Base-by-base conservation (phyloP, 2,888 invertebrate genomes). In the Andrena flavipes region DNA sequence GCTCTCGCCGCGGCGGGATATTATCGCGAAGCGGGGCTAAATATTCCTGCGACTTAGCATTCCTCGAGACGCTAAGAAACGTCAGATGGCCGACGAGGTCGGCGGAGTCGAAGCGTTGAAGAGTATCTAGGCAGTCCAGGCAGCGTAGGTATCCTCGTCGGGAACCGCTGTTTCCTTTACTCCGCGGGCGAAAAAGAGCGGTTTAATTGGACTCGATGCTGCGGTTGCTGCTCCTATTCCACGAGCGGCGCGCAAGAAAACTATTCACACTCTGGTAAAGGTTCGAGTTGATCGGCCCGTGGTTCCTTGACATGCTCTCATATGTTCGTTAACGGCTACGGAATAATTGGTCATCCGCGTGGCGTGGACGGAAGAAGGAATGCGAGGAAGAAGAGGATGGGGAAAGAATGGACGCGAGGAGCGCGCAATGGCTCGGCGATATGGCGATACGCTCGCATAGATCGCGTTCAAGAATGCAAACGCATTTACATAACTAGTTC, bases 401-500 rank as follows among this genome's bases (percentile, higher is more conserved):
- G 60, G 30, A 60, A 73, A 78, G 73, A 74, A 78, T 78, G 30
- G 60, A 29, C 23, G 59, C 56, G 54, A 62, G 13, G 26, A 2
- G 59, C 33, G 29, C 42, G 20, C 82, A 84, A 80, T 23, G 60
- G 60, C 74, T 33, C 30, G 56, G 76, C 80, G 86, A 80, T 80
- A 72, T 75, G 72, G 74, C 80, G 86, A 80, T 80, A 72, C 75
- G 72, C 76, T 79, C 78, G 56, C 56, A 82, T 86, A 84, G 84
- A 84, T 82, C 89, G 87, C 87, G 82, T 82, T 42, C 83, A 78
- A 88, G 89, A 90, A 92, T 91, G 90, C 89, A 74, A 76, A 68
- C 82, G 68, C 76, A 92, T 92, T 92, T 91, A 83, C 92, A 92
- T 92, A 92, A 92, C 92, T 91, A 91, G 92, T 92, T 90, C 86